Conservation (phyloP, 2,113 vertebrate genomes). For the Forbesichthys papilliferus region DNA sequence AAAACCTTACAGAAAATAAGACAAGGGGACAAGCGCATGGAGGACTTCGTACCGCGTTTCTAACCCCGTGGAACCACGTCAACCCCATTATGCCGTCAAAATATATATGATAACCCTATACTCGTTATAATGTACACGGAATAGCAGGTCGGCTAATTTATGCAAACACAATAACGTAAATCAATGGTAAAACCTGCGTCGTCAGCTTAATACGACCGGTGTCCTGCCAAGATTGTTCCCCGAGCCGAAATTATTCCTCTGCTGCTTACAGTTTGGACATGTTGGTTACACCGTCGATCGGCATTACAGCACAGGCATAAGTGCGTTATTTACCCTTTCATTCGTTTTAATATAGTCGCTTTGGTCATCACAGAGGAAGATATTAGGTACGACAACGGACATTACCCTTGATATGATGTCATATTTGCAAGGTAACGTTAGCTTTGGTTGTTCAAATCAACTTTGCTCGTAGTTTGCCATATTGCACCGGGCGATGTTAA, state of each 20-base stretch:
- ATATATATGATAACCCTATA: neutral
- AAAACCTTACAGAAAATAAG: slow-evolving; percentile 28
- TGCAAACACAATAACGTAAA: slow-evolving; percentile 62
- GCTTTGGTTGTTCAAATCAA: neutral
- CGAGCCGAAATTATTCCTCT: too few relatives aligned
- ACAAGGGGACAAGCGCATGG: slow-evolving; percentile 52
- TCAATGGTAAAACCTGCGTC: slow-evolving; percentile 65
- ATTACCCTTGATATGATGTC: slow-evolving; percentile 13
- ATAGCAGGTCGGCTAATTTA: slow-evolving; percentile 51
- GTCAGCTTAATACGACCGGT: slow-evolving; percentile 46
- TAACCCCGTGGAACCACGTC: neutral
- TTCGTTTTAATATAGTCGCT: too few relatives aligned
- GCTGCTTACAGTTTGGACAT: too few relatives aligned
- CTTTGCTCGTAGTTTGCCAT: slow-evolving; percentile 26
- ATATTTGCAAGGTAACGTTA: slow-evolving; percentile 14
- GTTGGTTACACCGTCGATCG: too few relatives aligned
- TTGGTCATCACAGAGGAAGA: too few relatives aligned
- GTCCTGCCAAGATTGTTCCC: too few relatives aligned
- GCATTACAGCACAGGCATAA: too few relatives aligned
- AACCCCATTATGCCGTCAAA: neutral
- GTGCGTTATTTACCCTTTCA: neutral
- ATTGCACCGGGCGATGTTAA: slow-evolving; percentile 2
- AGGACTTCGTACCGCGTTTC: slow-evolving; percentile 49
- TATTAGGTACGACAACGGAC: slow-evolving; percentile 12
- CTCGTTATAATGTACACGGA: slow-evolving; percentile 23